These are phyloP conservation scores for Austrofundulus limnaeus DNA, from an alignment of 2,113 vertebrate species.

Conservation along the genomic window DNA sequence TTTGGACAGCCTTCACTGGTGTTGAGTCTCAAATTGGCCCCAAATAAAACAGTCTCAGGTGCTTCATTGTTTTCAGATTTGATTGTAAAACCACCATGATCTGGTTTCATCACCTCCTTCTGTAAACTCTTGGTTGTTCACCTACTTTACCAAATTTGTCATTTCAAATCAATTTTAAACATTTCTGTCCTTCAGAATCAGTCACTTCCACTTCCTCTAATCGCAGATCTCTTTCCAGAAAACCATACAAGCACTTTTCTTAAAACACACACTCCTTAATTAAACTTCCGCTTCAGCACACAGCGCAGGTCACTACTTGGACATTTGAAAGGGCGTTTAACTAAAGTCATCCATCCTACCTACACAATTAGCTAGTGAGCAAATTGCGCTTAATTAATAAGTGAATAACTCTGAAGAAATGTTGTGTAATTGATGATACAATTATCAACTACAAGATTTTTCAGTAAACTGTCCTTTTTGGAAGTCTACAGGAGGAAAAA, in stretches of 20 bases:
- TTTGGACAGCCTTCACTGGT: no score
- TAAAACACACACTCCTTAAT: constrained; percentile 21
- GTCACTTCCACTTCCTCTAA: background rate
- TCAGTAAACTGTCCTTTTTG: constrained; percentile 61
- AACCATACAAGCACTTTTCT: constrained; percentile 3
- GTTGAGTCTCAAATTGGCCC: no score
- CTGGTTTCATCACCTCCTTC: no score
- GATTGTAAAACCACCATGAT: no score
- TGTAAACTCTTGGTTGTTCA: no score
- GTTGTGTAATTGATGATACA: constrained; percentile 63
- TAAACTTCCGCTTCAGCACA: constrained; percentile 35
- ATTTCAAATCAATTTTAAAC: background rate
- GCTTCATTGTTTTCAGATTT: no score
- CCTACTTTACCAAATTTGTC: background rate
- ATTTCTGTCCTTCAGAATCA: background rate
- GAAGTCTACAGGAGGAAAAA: constrained; percentile 29
- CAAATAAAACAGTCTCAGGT: no score
- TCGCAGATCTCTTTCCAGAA: background rate
- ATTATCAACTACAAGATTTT: constrained; percentile 52
- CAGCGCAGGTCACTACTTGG: constrained; percentile 15
- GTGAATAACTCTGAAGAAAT: constrained; percentile 32
- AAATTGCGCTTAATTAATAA: constrained; percentile 42
- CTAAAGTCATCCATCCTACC: constrained; percentile 23
- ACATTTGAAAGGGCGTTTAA: constrained; percentile 5
- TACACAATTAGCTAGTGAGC: constrained; percentile 32